Evolutionary conservation across 2,797 vertebrate species (phyloP), one percentile per base, ranked within the genome.

Genomic region (Amazona ochrocephala): DNA sequence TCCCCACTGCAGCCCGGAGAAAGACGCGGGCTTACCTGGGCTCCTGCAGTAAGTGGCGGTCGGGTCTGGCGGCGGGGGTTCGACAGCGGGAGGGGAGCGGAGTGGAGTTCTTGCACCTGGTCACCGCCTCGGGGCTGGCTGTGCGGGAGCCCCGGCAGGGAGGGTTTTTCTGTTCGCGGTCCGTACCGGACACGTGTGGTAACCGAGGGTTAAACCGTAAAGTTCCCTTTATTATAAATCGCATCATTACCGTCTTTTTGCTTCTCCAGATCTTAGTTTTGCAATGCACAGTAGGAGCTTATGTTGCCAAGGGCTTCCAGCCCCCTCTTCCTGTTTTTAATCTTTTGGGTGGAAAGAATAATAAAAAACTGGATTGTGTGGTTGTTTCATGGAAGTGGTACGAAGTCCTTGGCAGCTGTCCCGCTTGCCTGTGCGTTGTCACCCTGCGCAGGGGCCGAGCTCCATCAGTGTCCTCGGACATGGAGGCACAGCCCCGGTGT

Each of bases 401-500:
- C 30, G 4, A 45, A 73, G 89, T 15, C 15, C 72, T 26, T 22
- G 73, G 89, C 88, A 51, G 76, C 78, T 70, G 65, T 45, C 37
- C 83, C 1, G 0, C 13, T 5, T 3, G 42, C 7, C 37, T 7
- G 39, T 0, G 2, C 7, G 34, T 11, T 47, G 60, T 75, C 71
- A 23, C 42, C 42, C 58, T 2, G 29, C 71, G 21, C 45, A 4
- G 53, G n/a, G 34, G 70, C 76, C 32, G 32, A 41, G 87, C 17
- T 3, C 32, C 39, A 16, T 24, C 56, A 16, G 8, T 4, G 29
- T 7, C 68, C 45, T 45, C 20, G 2, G 3, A 2, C 6, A 1
- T 1, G 13, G 18, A 2, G 1, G 3, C 12, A 0, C 41, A 30
- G 27, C 81, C 37, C 39, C 4, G 0, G 29, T 5, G 53, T 17